Conservation (phyloP, 1,140 invertebrate species). For the Drosophila cardini region DNA sequence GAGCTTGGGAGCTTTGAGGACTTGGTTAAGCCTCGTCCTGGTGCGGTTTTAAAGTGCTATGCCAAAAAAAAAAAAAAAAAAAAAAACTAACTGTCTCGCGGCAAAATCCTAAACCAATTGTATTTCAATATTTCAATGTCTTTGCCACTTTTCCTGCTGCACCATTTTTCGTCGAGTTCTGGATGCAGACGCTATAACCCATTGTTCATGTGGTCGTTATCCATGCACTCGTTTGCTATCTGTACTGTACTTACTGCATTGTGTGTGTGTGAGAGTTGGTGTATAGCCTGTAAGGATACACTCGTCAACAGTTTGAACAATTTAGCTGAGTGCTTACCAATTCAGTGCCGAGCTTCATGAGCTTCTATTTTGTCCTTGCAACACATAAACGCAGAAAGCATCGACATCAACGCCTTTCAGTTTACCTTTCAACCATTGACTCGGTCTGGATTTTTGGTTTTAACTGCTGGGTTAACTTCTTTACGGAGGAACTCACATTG, state of each 20-base stretch:
- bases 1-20: neutral
- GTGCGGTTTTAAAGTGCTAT: slow-evolving; percentile 26
- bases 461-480: slow-evolving; percentile 5
- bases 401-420: slow-evolving; percentile 62
- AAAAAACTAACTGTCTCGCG: neutral
- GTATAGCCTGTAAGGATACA: neutral
- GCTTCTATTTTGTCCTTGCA: slow-evolving; percentile 70
- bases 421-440: slow-evolving; percentile 31
- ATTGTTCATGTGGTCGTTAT: slow-evolving; percentile 63
- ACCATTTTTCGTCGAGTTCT: slow-evolving; percentile 66
- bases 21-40: slow-evolving; percentile 1
- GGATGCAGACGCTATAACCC: slow-evolving; percentile 21
- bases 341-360: slow-evolving; percentile 23
- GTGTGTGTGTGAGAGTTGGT: slow-evolving; percentile 1
- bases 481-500: neutral
- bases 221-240: slow-evolving; percentile 78
- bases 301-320: slow-evolving; percentile 60
- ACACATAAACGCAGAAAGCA: slow-evolving; percentile 15
- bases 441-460: slow-evolving; percentile 4
- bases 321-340: slow-evolving; percentile 68
- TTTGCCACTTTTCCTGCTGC: slow-evolving; percentile 61
- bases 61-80: neutral
- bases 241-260: slow-evolving; percentile 59
- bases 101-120: slow-evolving; percentile 67
- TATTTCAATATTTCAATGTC: slow-evolving; percentile 81